Base-by-base conservation (phyloP, 2,113 vertebrate genomes). In the Myotis yumanensis region DNA sequence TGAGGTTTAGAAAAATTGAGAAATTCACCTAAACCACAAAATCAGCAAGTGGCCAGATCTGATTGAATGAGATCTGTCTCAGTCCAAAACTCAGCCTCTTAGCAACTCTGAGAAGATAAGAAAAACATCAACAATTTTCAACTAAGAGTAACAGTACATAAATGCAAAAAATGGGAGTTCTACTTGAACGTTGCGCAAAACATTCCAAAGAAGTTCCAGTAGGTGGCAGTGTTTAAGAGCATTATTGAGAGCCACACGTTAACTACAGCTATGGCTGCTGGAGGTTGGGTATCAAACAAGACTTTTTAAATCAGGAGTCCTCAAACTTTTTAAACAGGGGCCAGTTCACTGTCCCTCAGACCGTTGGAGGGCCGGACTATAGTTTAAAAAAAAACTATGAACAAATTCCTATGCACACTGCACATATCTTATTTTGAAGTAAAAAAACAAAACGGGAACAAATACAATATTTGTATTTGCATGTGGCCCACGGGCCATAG, bases 221-320 rank as follows among this genome's bases (percentile, higher is more conserved):
- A 94, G 95, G 57, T 91, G 96, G 93, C 89, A 75, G 86, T 76
- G 69, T 89, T 83, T 32, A 83, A 37, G 23, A 91, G 40, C 25
- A 30, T 90, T 57, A 9, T 35, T 10, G 10, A 7, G 3, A 23
- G 23, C 5, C 46, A 32, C 68, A 16, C 3, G 11, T 32, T 18
- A 8, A 37, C 15, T 1, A 5, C 28, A 0, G 17, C 35, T 46
- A 14, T n/a, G 22, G 40, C 11, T 5, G 30, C 14, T 10, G 7
- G 51, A 64, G 48, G 76, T 11, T 35, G 11, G 22, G 1, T 28
- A 23, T n/a, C 62, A 89, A 66, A 76, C 5, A 57, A n/a, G 4
- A 69, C 15, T 35, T 66, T 91, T 25, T 40, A 32, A 79, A 84
- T 54, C 51, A 17, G 51, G 4, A 16, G 51, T 52, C 15, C 51